phyloP scores from a whole-genome alignment of 30 jellyfish, hydroid and myxozoan genomes.

The Cassiopea xamachana region DNA sequence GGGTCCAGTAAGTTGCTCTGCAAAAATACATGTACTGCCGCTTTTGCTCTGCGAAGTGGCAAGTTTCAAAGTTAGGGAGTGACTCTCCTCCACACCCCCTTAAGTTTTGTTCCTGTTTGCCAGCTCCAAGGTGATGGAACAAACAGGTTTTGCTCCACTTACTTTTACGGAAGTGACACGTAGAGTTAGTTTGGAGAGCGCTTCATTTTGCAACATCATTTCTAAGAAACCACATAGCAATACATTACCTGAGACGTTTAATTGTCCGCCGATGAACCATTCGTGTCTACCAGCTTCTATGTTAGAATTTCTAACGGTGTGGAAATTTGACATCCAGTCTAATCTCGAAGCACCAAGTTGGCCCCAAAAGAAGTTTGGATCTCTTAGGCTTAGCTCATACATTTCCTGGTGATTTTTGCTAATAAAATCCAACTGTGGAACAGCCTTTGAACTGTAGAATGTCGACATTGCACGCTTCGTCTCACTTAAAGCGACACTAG shows the following conservation, averaged over 20 bases:
- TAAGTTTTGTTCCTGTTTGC: too few relatives aligned
- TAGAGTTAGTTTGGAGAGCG: too few relatives aligned
- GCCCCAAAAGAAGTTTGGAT: slow-evolving; percentile 89
- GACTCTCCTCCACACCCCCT: too few relatives aligned
- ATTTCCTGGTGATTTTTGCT: slow-evolving; percentile 69
- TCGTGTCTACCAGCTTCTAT: slow-evolving; percentile 76
- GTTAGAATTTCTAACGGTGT: slow-evolving; percentile 72
- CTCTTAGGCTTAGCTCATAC: slow-evolving; percentile 74
- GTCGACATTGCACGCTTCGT: slow-evolving; percentile 61
- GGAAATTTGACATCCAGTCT: slow-evolving; percentile 83
- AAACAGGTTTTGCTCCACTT: too few relatives aligned
- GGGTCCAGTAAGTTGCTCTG: too few relatives aligned
- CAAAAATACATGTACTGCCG: too few relatives aligned
- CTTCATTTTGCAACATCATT: too few relatives aligned
- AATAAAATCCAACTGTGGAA: slow-evolving; percentile 49
- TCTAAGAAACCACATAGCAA: too few relatives aligned
- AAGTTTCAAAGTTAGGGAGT: too few relatives aligned
- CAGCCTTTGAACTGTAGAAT: slow-evolving; percentile 65
- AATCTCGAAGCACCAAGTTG: slow-evolving; percentile 75
- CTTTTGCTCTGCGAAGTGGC: too few relatives aligned
- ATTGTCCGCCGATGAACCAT: slow-evolving; percentile 91
- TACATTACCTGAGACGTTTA: slow-evolving; percentile 84
- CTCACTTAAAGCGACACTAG: background rate
- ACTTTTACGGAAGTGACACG: too few relatives aligned
- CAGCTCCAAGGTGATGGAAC: too few relatives aligned